Conservation (phyloP, 2,888 invertebrate species). For the Odontomyia ornata region DNA sequence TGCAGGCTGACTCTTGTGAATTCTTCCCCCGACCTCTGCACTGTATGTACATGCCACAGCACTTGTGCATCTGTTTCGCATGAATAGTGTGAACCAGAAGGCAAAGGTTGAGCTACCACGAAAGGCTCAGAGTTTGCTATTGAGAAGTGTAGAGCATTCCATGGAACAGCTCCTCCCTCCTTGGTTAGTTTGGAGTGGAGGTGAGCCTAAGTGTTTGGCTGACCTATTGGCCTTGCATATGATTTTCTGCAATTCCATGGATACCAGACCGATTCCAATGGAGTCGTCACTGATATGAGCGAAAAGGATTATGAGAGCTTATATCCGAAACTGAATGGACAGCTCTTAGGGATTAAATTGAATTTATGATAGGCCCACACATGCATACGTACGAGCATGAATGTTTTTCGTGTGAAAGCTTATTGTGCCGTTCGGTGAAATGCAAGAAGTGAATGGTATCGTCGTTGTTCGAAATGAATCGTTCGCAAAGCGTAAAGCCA, state of each 20-base stretch:
- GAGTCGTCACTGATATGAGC: background rate
- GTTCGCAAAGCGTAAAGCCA: background rate
- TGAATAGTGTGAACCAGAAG: background rate
- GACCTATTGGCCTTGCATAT: conserved; percentile 28
- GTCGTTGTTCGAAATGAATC: background rate
- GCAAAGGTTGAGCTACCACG: background rate
- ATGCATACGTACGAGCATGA: background rate
- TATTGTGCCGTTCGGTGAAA: background rate
- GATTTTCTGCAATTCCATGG: background rate
- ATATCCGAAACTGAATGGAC: conserved; percentile 19
- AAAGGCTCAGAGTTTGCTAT: background rate
- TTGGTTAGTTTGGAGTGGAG: background rate
- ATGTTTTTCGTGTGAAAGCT: background rate
- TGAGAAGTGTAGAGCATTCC: background rate
- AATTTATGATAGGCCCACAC: conserved; percentile 16
- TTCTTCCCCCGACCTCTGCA: background rate
- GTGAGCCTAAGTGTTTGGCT: background rate
- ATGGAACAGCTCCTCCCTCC: background rate
- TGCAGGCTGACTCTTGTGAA: background rate
- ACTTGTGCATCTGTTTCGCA: background rate
- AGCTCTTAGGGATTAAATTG: conserved; percentile 15
- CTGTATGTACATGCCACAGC: background rate
- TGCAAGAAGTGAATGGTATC: background rate
- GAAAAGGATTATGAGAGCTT: conserved; percentile 5
- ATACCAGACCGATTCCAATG: background rate